A percentile compares a stretch with the other conserved stretches of the same genome.
phyloP scores from a whole-genome alignment of 2,113 vertebrate genomes.

The Bubo bubo region DNA sequence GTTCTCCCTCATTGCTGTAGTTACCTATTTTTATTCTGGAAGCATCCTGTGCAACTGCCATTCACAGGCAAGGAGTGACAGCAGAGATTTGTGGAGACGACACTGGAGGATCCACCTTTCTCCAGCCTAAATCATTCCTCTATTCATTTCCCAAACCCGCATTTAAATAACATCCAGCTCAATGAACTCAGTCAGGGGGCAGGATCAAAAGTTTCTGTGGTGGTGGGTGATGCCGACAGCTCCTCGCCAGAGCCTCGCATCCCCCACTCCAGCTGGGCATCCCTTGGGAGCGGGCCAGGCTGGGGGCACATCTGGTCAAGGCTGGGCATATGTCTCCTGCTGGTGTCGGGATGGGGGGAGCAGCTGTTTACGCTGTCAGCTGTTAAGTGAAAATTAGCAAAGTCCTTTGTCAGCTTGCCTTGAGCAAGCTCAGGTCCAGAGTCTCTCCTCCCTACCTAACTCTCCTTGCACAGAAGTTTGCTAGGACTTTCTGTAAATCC shows the following conservation, averaged over 20 bases:
- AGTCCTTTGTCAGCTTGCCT: not conserved
- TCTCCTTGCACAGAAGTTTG: not conserved
- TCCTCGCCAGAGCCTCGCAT: not conserved
- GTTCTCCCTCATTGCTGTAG: not conserved
- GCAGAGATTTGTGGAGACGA: accelerated
- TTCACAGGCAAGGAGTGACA: not conserved
- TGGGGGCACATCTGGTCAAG: not conserved
- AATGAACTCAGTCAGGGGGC: not conserved
- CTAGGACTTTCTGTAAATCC: not conserved
- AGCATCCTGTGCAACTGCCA: accelerated
- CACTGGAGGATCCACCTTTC: not conserved
- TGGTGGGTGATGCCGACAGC: accelerated
- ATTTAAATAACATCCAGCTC: not conserved
- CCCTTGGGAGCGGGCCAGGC: accelerated
- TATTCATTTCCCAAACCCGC: not conserved
- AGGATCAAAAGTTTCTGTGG: not conserved
- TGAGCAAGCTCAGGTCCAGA: not conserved
- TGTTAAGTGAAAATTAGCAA: not conserved
- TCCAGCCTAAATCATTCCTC: not conserved
- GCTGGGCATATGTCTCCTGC: not conserved
- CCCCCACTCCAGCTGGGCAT: not conserved
- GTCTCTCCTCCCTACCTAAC: not conserved
- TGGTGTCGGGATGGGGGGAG: not conserved
- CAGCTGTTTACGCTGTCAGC: accelerated
- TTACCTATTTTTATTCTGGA: not conserved